A percentile compares a stretch with the other conserved stretches of the same genome.
phyloP scores from a whole-genome alignment of 2,888 invertebrate species.

The Augochlorella aurata region DNA sequence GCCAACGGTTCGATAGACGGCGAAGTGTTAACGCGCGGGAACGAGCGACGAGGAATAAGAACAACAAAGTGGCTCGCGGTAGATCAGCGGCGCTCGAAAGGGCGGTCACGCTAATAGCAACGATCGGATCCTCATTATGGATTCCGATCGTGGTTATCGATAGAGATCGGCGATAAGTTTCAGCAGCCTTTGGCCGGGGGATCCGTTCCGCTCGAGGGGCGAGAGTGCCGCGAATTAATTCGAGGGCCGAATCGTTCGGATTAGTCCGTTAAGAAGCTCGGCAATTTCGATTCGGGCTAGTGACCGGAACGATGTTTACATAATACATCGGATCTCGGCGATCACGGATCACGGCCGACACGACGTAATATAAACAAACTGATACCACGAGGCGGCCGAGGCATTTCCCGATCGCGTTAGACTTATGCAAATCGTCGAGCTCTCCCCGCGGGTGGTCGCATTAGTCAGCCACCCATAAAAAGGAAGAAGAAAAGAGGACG shows the following conservation, averaged over 20 bases:
- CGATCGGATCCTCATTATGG: conserved; percentile 62
- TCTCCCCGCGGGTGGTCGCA: conserved; percentile 20
- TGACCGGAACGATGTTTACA: conserved; percentile 37
- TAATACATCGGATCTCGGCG: conserved; percentile 9
- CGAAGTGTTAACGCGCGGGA: not conserved
- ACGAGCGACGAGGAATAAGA: not conserved
- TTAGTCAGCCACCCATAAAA: conserved; percentile 24
- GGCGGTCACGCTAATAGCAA: conserved; percentile 58
- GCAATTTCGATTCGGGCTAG: conserved; percentile 21
- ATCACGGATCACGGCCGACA: not conserved
- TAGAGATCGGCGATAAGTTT: conserved; percentile 64
- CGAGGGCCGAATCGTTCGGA: conserved; percentile 36
- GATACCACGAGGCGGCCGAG: not conserved
- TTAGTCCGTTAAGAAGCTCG: conserved; percentile 33
- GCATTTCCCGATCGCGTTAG: conserved; percentile 17
- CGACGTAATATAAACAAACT: conserved; percentile 21
- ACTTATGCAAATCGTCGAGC: conserved; percentile 40
- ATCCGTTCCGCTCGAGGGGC: conserved; percentile 25
- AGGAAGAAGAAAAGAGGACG: not conserved
- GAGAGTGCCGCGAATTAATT: conserved; percentile 46
- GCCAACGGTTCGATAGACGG: no score
- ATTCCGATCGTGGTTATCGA: conserved; percentile 63
- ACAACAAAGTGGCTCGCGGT: conserved; percentile 24
- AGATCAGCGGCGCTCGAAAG: conserved; percentile 17
- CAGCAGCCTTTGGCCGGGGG: not conserved